Percentiles rank a stretch among this genome's conserved stretches.
These are phyloP conservation scores for Ophiothrix spiculata DNA, from an alignment of 35 echinoderm and acorn worm genomes.

Conservation along the genomic window DNA sequence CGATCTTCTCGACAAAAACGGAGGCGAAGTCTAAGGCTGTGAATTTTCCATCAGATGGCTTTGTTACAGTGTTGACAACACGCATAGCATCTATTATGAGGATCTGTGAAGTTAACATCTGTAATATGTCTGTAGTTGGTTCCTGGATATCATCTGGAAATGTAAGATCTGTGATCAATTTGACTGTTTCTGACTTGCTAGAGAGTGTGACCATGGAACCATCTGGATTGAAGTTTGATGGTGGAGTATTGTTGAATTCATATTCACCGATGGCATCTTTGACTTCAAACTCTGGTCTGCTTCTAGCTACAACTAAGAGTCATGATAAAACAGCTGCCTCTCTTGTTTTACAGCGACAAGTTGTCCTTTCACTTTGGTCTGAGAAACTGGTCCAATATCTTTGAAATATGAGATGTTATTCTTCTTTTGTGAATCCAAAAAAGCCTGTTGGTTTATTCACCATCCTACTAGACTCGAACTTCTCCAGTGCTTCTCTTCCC, in stretches of 20 bases:
- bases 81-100: not conserved
- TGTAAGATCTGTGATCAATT: not conserved
- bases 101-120: not conserved
- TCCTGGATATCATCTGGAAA: not conserved
- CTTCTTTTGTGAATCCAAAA: too few species aligned
- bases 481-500: too few species aligned
- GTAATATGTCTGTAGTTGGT: not conserved
- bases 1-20: not conserved
- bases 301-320: not conserved
- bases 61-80: conserved; percentile 11
- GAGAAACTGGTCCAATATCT: too few species aligned
- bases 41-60: not conserved
- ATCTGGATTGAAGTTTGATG: not conserved
- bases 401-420: too few species aligned
- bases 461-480: too few species aligned
- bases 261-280: too few species aligned
- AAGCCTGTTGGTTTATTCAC: too few species aligned
- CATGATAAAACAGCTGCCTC: not conserved
- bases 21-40: not conserved
- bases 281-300: not conserved
- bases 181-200: not conserved
- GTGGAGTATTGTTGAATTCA: too few species aligned
- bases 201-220: not conserved
- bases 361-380: too few species aligned
- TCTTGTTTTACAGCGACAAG: not conserved